phyloP scores from a whole-genome alignment of 1,140 invertebrate species.

The Planococcus citri region DNA sequence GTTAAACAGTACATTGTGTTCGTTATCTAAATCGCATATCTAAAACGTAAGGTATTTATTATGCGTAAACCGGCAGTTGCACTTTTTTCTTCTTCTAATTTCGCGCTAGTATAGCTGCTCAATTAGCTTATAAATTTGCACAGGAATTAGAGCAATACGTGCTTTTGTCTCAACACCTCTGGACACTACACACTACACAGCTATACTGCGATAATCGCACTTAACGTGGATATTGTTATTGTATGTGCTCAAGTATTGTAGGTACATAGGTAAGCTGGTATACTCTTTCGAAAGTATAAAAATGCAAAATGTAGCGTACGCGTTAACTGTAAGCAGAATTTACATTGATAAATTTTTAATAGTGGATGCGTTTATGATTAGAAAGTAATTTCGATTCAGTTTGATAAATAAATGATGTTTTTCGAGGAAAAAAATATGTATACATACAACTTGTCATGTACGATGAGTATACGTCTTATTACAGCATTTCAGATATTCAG shows the following conservation, averaged over 20 bases:
- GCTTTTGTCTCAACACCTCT: too few relatives aligned
- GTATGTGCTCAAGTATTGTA: too few relatives aligned
- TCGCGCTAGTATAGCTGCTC: not conserved
- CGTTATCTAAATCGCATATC: constrained; percentile 6
- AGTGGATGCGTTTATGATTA: not conserved
- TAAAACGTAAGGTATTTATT: constrained; percentile 1
- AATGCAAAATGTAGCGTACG: not conserved
- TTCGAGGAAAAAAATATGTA: too few relatives aligned
- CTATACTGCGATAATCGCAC: too few relatives aligned
- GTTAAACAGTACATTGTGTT: not conserved
- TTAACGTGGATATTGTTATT: too few relatives aligned
- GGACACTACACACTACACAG: too few relatives aligned
- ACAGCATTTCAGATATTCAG: too few relatives aligned
- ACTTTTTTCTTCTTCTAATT: not conserved
- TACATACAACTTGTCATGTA: too few relatives aligned
- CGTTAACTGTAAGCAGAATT: not conserved
- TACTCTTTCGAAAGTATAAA: not conserved
- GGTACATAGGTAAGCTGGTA: too few relatives aligned
- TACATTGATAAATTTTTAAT: not conserved
- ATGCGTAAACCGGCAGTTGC: not conserved
- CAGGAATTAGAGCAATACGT: too few relatives aligned
- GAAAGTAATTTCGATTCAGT: not conserved
- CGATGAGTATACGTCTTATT: too few relatives aligned
- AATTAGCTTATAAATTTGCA: not conserved
- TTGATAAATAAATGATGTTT: too few relatives aligned